Conservation (phyloP, 2,113 vertebrate species). For the Pollachius pollachius region DNA sequence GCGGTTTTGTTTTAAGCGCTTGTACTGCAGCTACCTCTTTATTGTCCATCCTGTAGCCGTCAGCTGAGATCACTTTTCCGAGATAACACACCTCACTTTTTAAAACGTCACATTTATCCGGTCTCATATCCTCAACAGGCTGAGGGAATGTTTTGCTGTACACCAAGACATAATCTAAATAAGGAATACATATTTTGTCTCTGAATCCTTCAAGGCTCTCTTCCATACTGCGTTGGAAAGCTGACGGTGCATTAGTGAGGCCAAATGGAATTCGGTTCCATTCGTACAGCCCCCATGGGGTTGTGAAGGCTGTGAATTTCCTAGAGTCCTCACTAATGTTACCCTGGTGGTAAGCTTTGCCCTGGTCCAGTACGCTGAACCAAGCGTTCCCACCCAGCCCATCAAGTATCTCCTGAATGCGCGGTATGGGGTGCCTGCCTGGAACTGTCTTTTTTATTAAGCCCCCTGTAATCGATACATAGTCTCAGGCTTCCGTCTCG, state of each 20-base stretch:
- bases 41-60: conserved; percentile 6
- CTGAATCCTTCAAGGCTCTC: conserved; percentile 2
- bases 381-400: conserved; percentile 1
- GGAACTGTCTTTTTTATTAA: conserved; percentile 11
- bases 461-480: conserved; percentile 6
- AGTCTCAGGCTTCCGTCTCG: conserved; percentile 6
- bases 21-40: conserved; percentile 1
- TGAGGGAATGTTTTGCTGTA: conserved; percentile 7
- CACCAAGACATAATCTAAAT: conserved; percentile 5
- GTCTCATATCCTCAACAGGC: conserved; percentile 3
- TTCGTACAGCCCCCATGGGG: conserved; percentile 9
- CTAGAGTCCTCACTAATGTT: background rate
- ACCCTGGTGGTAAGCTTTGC: conserved; percentile 10
- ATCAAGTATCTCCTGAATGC: conserved; percentile 10
- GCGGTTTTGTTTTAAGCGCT: background rate
- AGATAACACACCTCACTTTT: conserved; percentile 3
- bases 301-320: conserved; percentile 12
- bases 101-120: conserved; percentile 4
- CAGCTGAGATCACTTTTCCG: conserved; percentile 4
- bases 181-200: conserved; percentile 11
- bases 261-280: conserved; percentile 14
- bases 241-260: conserved; percentile 5
- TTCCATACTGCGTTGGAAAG: conserved; percentile 13
- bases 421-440: conserved; percentile 8
- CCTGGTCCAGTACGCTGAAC: conserved; percentile 6